Evolutionary conservation across 2,888 invertebrate genomes (phyloP), one percentile per base, ranked within the genome.

Genomic region (Eilema depressum): DNA sequence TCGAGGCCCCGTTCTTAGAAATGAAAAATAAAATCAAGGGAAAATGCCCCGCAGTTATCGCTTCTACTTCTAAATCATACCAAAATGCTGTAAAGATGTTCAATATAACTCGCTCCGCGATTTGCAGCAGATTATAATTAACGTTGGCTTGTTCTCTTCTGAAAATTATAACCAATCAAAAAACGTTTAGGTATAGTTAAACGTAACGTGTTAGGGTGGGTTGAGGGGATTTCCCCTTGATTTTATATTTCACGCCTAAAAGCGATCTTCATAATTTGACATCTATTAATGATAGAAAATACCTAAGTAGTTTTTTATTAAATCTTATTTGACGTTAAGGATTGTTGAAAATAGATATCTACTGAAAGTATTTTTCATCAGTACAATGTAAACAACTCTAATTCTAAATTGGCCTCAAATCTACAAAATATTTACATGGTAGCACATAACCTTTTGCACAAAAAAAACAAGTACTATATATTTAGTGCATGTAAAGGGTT

Each of bases 401-500:
- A 47, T 47, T 47, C 47, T 25, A 17, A 5, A 26, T 59, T 26
- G 14, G 26, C 59, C 12, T 17, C 25, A 59, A 59, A 26, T 59
- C 26, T 17, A 11, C 59, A 59, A 26, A 26, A 26, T 5, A 25
- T 26, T 59, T 59, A 5, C 0, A 59, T 12, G 47, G 59, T n/a
- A 25, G 11, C 11, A 57, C 26, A 47, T 25, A 63, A 3, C 20
- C 20, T 25, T 41, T 20, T 25, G 26, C 20, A 20, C 26, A 20
- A 37, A 20, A 5, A n/a, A 53, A 25, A 8, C 5, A 3, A 26
- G 25, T 20, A 0, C 7, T 26, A 62, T 72, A 67, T 66, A 47
- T 57, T 75, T 61, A 67, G 76, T 75, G 26, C 26, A 63, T 28
- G 10, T 12, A 80, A 75, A 69, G 78, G 74, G 77, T 82, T 78